Evolutionary conservation across 2,888 invertebrate genomes (phyloP).

Genomic region (Cheilosia vulpina): DNA sequence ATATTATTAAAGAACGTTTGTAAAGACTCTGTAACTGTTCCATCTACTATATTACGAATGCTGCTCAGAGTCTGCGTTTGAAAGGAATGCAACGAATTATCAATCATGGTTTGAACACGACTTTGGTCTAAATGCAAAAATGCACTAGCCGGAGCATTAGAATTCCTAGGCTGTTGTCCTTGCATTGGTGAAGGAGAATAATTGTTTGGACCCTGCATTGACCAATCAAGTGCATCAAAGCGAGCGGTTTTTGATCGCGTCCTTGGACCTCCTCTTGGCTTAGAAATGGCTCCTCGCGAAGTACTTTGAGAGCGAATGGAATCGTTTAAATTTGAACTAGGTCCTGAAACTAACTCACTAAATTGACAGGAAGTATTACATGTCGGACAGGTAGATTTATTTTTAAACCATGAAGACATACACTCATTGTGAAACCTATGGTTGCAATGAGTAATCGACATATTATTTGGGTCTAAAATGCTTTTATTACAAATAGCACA

Average conservation of each 20-base stretch:
- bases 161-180: neutral
- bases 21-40: neutral
- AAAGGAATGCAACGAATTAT: neutral
- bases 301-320: neutral
- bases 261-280: neutral
- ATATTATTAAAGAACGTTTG: neutral
- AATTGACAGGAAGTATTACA: neutral
- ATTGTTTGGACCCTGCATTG: neutral
- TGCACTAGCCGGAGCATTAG: neutral
- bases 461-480: neutral
- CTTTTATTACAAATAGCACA: neutral
- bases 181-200: neutral
- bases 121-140: constrained; percentile 1
- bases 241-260: neutral
- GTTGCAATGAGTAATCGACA: neutral
- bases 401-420: neutral
- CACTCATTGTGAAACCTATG: neutral
- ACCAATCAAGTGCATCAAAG: neutral
- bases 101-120: neutral
- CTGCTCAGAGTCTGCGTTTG: neutral
- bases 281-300: neutral
- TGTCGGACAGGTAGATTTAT: neutral
- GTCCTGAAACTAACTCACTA: neutral
- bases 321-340: neutral
- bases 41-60: neutral